Evolutionary conservation across 2,113 vertebrate genomes (phyloP), one percentile per base, ranked within the genome.

Genomic region (Ovibos moschatus): DNA sequence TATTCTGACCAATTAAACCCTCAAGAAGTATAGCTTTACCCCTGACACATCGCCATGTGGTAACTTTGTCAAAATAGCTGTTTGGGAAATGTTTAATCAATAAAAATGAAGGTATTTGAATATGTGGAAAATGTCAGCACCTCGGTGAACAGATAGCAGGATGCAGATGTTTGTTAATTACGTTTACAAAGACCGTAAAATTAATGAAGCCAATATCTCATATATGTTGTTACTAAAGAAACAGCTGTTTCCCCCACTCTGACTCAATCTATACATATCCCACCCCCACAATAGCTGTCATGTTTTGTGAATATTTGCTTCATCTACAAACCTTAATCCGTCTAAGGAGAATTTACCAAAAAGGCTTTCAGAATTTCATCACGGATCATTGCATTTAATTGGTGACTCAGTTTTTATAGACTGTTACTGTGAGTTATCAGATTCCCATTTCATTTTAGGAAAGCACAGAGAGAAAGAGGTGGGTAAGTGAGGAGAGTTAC

Each of bases 141-240:
- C 91, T 92, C 81, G 17, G 97, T 89, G 98, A 93, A 79, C 87
- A 84, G 60, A 62, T 36, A 89, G 67, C 45, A 96, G 85, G 74
- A 92, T 97, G 89, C 87, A 97, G 96, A 97, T 97, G 96, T 95
- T 97, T 97, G 97, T 90, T 98, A 98, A 98, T 98, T 95, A 97
- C 91, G 27, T 95, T 97, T 97, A 95, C 83, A 93, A 92, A 95
- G 79, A 74, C 92, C 96, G 21, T 93, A 97, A 97, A 97, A 89
- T 94, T 97, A 97, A 97, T 95, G 93, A 97, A 87, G 76, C 25
- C 88, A 84, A 19, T 93, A 87, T 90, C 50, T 97, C 67, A 81
- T 86, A 58, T 86, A 89, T 60, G 33, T 45, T 2, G 10, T 93
- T 93, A 58, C 47, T 91, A 89, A 90, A 97, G 95, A 93, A 94